A percentile compares a stretch with the other conserved stretches of the same genome.
phyloP scores from a whole-genome alignment of 2,888 invertebrate species.

The Exocentrus adspersus region DNA sequence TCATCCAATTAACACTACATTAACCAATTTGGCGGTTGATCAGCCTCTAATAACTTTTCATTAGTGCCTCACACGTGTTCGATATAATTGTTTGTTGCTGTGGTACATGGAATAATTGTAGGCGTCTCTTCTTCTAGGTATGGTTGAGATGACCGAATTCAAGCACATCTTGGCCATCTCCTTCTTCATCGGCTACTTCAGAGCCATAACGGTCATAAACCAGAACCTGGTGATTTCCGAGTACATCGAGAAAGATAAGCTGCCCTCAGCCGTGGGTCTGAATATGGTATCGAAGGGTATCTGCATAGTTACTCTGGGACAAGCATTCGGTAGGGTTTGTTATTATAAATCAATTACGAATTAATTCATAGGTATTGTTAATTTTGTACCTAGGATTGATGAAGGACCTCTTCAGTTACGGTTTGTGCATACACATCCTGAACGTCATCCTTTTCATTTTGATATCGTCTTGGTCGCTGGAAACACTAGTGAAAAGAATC shows the following conservation, averaged over 20 bases:
- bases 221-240: conserved; percentile 77
- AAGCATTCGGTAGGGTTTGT: conserved; percentile 62
- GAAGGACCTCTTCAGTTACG: conserved; percentile 74
- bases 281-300: conserved; percentile 79
- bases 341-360: too few relatives aligned
- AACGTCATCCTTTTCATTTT: conserved; percentile 68
- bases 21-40: too few relatives aligned
- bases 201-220: conserved; percentile 79
- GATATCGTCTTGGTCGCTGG: conserved; percentile 69
- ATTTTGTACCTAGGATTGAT: too few relatives aligned
- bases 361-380: too few relatives aligned
- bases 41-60: too few relatives aligned
- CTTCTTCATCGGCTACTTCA: conserved; percentile 58
- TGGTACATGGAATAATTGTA: too few relatives aligned
- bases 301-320: conserved; percentile 73
- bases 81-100: too few relatives aligned
- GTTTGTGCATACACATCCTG: conserved; percentile 72
- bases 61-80: too few relatives aligned
- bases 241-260: conserved; percentile 66
- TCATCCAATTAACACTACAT: too few relatives aligned
- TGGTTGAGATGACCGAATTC: conserved; percentile 43
- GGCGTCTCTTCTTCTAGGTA: conserved; percentile 45
- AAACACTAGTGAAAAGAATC: conserved; percentile 62
- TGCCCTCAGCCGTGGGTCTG: conserved; percentile 76
- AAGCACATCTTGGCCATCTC: conserved; percentile 39